Percentiles rank a stretch among this genome's conserved stretches.
Conservation (phyloP, 2,113 vertebrate species). For the Gnathonemus echidnorhynchus region DNA sequence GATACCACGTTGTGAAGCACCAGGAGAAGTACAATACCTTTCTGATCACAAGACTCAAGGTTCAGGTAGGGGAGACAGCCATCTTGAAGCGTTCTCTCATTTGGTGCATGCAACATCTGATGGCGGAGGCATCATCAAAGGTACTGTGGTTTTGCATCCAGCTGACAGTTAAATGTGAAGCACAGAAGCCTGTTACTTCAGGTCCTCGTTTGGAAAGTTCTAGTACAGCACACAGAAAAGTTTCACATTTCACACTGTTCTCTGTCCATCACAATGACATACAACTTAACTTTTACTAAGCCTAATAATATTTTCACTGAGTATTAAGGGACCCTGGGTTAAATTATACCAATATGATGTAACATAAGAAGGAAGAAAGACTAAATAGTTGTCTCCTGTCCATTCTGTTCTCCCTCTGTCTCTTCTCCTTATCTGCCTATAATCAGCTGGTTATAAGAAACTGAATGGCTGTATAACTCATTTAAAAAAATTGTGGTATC, state of each 20-base stretch:
- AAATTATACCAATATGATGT: conserved; percentile 68
- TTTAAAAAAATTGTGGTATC: conserved; percentile 53
- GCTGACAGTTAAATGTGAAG: conserved; percentile 62
- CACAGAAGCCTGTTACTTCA: conserved; percentile 56
- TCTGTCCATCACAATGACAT: conserved; percentile 34
- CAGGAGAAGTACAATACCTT: background rate
- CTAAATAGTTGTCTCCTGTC: conserved; percentile 23
- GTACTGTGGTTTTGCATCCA: conserved; percentile 59
- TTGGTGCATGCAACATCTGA: background rate
- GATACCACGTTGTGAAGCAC: background rate
- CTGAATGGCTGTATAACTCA: conserved; percentile 65
- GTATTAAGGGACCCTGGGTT: conserved; percentile 59
- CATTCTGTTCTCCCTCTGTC: conserved; percentile 24
- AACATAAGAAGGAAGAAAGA: conserved; percentile 32
- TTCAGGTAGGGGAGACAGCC: background rate
- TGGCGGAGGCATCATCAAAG: conserved; percentile 33
- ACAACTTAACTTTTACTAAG: conserved; percentile 47
- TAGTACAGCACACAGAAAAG: conserved; percentile 32
- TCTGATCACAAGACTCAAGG: background rate
- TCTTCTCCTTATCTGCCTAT: conserved; percentile 48
- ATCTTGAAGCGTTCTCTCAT: background rate
- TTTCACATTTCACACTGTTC: conserved; percentile 51
- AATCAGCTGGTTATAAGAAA: conserved; percentile 56
- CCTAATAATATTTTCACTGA: conserved; percentile 64
- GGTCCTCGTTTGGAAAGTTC: conserved; percentile 29